These are phyloP conservation scores for Lithosia quadra DNA, from an alignment of 2,888 invertebrate genomes.

Conservation along the genomic window DNA sequence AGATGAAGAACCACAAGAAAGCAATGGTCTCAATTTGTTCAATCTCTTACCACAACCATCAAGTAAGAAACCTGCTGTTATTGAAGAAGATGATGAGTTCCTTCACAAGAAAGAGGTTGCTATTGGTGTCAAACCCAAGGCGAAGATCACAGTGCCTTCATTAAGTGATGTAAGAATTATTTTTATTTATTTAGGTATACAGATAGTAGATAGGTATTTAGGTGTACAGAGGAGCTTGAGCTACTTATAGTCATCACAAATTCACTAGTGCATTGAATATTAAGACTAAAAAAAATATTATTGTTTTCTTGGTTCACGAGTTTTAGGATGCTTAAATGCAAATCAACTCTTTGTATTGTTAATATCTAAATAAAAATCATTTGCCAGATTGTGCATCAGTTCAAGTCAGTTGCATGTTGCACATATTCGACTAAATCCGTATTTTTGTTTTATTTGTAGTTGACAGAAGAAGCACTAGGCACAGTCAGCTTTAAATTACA, in stretches of 20 bases:
- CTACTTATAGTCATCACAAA: too few relatives aligned
- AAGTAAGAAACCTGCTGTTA: slow-evolving; percentile 60
- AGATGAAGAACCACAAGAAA: slow-evolving; percentile 27
- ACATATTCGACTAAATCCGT: too few relatives aligned
- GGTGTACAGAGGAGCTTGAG: too few relatives aligned
- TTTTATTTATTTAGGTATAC: neutral
- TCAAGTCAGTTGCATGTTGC: neutral
- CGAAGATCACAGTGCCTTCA: slow-evolving; percentile 90
- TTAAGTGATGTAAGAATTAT: slow-evolving; percentile 86
- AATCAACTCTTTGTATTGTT: too few relatives aligned
- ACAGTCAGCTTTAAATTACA: neutral
- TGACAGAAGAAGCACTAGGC: too few relatives aligned
- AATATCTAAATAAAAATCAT: too few relatives aligned
- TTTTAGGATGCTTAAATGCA: too few relatives aligned
- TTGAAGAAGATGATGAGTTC: slow-evolving; percentile 89
- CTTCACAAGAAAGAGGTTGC: slow-evolving; percentile 86
- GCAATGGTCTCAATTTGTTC: slow-evolving; percentile 61
- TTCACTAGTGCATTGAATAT: too few relatives aligned
- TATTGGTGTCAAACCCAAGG: slow-evolving; percentile 78
- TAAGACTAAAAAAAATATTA: too few relatives aligned
- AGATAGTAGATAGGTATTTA: too few relatives aligned
- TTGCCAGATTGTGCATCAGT: neutral
- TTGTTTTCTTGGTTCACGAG: too few relatives aligned
- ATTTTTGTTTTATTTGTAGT: too few relatives aligned
- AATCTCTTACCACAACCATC: slow-evolving; percentile 84